Conservation (phyloP, 2,797 vertebrate genomes). For the Crenichthys baileyi region DNA sequence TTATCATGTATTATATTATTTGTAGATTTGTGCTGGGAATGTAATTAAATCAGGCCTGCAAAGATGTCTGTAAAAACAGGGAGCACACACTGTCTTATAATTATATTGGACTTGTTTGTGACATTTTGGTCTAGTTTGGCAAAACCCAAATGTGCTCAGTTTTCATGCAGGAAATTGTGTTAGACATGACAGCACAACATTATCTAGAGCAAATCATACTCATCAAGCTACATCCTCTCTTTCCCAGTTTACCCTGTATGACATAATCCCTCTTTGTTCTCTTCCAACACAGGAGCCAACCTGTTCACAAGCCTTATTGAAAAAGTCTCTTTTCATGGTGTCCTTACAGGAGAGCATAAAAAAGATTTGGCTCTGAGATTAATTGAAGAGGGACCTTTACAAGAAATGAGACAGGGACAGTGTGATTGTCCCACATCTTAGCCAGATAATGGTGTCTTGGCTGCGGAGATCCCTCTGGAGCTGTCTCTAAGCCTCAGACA, state of each 20-base stretch:
- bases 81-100: background rate
- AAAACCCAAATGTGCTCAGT: slow-evolving; percentile 17
- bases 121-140: background rate
- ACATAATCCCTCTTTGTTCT: slow-evolving; percentile 70
- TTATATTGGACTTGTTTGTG: background rate
- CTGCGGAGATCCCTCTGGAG: slow-evolving; percentile 67
- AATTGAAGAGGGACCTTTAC: slow-evolving; percentile 76
- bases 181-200: slow-evolving; percentile 36
- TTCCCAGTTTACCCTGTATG: slow-evolving; percentile 47
- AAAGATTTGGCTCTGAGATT: slow-evolving; percentile 75
- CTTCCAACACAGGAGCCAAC: slow-evolving; percentile 54
- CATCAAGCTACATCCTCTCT: slow-evolving; percentile 42
- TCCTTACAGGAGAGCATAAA: slow-evolving; percentile 63
- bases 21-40: background rate
- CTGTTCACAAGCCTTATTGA: slow-evolving; percentile 62
- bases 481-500: slow-evolving; percentile 76
- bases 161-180: slow-evolving; percentile 10
- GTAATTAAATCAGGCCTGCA: background rate
- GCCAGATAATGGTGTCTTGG: slow-evolving; percentile 77
- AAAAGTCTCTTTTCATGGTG: slow-evolving; percentile 63
- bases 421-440: slow-evolving; percentile 71
- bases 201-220: slow-evolving; percentile 57
- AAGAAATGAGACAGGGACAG: slow-evolving; percentile 66
- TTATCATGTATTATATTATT: background rate
- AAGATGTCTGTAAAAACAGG: background rate